Evolutionary conservation across 64 coral and sea anemone genomes (phyloP), one percentile per base, ranked within the genome.

Genomic region (Dendronephthya gigantea): DNA sequence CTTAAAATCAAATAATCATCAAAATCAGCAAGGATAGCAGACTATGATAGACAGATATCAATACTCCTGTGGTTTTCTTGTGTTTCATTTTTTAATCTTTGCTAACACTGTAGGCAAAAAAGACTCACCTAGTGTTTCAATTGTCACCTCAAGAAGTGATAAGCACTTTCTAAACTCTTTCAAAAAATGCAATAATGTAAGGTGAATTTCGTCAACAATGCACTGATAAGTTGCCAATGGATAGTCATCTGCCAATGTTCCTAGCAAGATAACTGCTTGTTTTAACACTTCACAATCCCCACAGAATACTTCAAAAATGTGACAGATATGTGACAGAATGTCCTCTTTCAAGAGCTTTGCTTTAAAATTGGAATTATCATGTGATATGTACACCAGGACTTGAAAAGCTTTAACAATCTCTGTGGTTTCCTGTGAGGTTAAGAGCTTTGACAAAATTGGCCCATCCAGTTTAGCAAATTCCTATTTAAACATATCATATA

Each of bases 41-140:
- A n/a, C n/a, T n/a, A n/a, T n/a, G n/a, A n/a, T n/a, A n/a, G n/a
- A n/a, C n/a, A n/a, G n/a, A n/a, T n/a, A n/a, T n/a, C n/a, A n/a
- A n/a, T n/a, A n/a, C n/a, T n/a, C n/a, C n/a, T n/a, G n/a, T n/a
- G n/a, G n/a, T n/a, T n/a, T n/a, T n/a, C n/a, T n/a, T n/a, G n/a
- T n/a, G n/a, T n/a, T n/a, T n/a, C n/a, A n/a, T n/a, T 27, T 62
- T n/a, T 62, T 15, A 5, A 62, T n/a, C 19, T 27, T n/a, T 27
- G 16, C 55, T 7, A 15, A 62, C 25, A 13, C 19, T 62, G 12
- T 5, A 62, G 25, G 37, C 32, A 0, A 12, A 9, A 29, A 79
- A 33, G 16, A 83, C 86, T 59, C 84, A 98, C 95, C 95, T 52
- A 98, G 47, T 48, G 92, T 89, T 59, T 98, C 95, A 58, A 98